Evolutionary conservation across 2,113 vertebrate species (phyloP), one percentile per base, ranked within the genome.

Genomic region (Malurus elegans): DNA sequence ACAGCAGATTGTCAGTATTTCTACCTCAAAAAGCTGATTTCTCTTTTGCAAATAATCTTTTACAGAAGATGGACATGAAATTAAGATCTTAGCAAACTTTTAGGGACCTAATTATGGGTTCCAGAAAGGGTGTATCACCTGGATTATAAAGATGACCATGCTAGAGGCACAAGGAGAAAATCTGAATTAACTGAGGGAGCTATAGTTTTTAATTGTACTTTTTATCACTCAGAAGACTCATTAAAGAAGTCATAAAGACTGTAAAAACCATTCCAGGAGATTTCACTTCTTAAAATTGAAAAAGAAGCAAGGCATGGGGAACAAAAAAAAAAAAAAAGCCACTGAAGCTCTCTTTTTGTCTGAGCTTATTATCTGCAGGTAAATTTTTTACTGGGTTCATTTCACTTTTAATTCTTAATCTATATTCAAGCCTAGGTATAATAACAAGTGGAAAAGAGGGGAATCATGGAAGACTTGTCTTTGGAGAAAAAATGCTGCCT

Each of bases 351-450:
- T 72, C 42, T 81, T 71, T 85, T 91, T 48, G 47, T 53, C 72
- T 88, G 60, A 88, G 79, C 62, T 81, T 84, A 48, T 72, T 91
- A 47, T 87, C 83, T 91, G 72, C 74, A 87, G 71, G 45, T 90
- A 90, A 86, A 74, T 91, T 72, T 88, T 94, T 95, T 71, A 72
- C 62, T 79, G 44, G 65, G 34, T 76, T 95, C 76, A 70, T 86
- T 95, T 92, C 20, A 54, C 62, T 89, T 86, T 91, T 88, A 95
- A 88, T 96, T 96, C 80, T 92, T 91, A 94, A 90, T 95, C 75
- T 90, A 67, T 86, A 86, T 91, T 90, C 85, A 92, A 92, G 21
- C 21, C 20, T 29, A 94, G 72, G 40, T 82, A 42, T 76, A 95
- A 79, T 61, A 93, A 48, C 38, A 65, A 89, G 42, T 42, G 18